Evolutionary conservation across 2,888 invertebrate species (phyloP), one percentile per base, ranked within the genome.

Genomic region (Dryobotodes eremita): DNA sequence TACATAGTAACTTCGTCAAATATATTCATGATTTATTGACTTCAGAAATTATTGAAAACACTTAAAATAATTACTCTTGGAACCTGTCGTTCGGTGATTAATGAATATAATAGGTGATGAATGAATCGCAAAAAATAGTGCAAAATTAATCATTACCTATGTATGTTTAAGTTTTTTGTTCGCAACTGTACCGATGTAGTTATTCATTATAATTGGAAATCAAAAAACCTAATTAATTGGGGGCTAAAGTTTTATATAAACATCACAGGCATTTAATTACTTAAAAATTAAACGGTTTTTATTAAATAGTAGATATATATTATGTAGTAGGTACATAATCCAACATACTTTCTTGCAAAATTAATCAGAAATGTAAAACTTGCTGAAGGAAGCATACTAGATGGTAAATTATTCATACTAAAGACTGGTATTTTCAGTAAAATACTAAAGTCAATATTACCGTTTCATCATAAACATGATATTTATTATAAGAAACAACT

Each of bases 1-100:
- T 59, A 46, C 0, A 42, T 46, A 55, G 36, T 62, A 59, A 71
- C 68, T 83, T 80, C 36, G 46, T 74, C 71, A 75, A 73, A 75
- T 69, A 77, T 62, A 31, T 71, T 55, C 7, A 75, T 84, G 73
- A 88, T 88, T 88, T 84, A 88, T 87, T 74, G 75, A 82, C 57
- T 79, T 73, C 42, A 57, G 77, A 74, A 75, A 79, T 84, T 66
- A 84, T 78, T 81, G 17, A 80, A 77, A 77, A 81, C 66, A 80
- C 79, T 74, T 77, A 53, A 64, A 78, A 77, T 80, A 81, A 88
- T 87, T 82, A 84, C 55, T 75, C 26, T 42, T 70, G 3, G 36
- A 64, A 74, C 59, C 68, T 71, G 88, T 73, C 82, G 23, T 73
- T 73, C 15, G 59, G 36, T 87, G 84, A 87, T 84, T 82, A 61